Base-by-base conservation (phyloP, 1,140 invertebrate genomes). In the Telenomus remus region DNA sequence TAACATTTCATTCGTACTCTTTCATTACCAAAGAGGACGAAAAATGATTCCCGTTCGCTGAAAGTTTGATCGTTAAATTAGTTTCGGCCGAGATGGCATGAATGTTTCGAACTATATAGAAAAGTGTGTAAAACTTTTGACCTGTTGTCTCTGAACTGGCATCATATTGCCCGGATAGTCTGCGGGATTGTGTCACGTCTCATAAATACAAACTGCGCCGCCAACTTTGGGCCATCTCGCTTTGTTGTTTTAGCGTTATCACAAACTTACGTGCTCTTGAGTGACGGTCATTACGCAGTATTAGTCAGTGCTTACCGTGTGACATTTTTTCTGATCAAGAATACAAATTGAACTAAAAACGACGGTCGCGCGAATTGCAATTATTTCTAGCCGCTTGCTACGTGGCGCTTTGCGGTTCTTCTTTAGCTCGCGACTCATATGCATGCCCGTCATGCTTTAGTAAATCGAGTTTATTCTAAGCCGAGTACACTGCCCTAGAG, bases 381-480 rank as follows among this genome's bases (percentile, higher is more conserved):
- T 86, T 84, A 83, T 84, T 82, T 81, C 81, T 79, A 79, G 81
- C 81, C 81, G 81, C 82, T 81, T 80, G 78, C 80, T 85, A 83
- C 79, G 82, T 83, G 83, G 83, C 82, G 80, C 82, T 84, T 82
- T 80, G 66, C 78, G 82, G 81, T 76, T 79, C 78, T 81, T 78
- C 83, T 82, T 84, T 82, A 80, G 78, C 77, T 76, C 71, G 72
- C 68, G 74, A 77, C 82, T 83, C 77, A 81, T 85, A 85, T 82
- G 82, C 82, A 85, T 85, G 83, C 84, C 70, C 79, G 82, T 85
- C 83, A 84, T 85, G 81, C 82, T 81, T 81, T 84, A 80, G 77
- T 81, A 84, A 85, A 84, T 80, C 74, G 78, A 84, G 79, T 84
- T 85, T 85, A 84, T 85, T 85, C 83, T 82, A 81, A 84, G 81